Evolutionary conservation across 2,888 invertebrate species (phyloP).

Genomic region (Elegia similella): DNA sequence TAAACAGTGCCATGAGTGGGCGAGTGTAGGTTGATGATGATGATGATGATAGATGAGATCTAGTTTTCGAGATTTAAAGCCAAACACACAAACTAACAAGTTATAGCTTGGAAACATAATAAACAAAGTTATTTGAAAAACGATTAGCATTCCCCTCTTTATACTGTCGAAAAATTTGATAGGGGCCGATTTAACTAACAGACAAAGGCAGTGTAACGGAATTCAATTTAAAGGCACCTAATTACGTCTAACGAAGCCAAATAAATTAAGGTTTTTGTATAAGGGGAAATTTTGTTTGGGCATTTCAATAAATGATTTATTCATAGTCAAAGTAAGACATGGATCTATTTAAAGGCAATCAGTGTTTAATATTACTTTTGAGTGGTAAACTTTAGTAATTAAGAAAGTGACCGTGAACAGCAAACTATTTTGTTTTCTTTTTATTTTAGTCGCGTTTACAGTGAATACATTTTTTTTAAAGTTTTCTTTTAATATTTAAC

Average conservation of each 20-base stretch:
- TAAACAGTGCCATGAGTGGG: too few species aligned
- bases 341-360: background rate
- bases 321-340: background rate
- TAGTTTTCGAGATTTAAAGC: too few species aligned
- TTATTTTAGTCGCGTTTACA: too few species aligned
- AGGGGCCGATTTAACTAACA: constrained; percentile 9
- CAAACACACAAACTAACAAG: background rate
- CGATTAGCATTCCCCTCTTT: background rate
- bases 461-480: too few species aligned
- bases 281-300: background rate
- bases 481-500: too few species aligned
- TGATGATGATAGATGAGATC: too few species aligned
- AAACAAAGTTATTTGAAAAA: background rate
- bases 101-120: background rate
- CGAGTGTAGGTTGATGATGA: too few species aligned
- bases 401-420: too few species aligned
- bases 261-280: background rate
- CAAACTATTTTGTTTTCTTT: too few species aligned
- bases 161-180: background rate
- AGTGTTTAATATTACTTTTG: background rate
- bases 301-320: background rate
- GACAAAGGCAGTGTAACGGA: constrained; percentile 2
- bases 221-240: background rate
- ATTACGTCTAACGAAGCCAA: background rate
- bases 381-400: background rate